Conservation (phyloP, 2,888 invertebrate genomes). For the Ptilodon capucinus region DNA sequence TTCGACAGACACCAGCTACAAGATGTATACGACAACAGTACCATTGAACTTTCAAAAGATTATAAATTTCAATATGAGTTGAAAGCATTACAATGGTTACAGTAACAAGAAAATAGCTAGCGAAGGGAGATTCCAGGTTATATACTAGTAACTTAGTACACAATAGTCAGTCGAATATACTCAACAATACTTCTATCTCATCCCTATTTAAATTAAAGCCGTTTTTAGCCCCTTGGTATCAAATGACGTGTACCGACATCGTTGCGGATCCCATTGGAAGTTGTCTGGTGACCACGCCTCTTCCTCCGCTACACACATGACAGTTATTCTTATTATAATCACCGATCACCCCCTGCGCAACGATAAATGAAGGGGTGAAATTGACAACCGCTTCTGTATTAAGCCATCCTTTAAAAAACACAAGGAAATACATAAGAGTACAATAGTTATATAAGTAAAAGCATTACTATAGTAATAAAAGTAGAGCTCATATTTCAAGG, state of each 20-base stretch:
- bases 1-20: too few species aligned
- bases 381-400: constrained; percentile 18
- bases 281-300: constrained; percentile 72
- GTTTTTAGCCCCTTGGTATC: constrained; percentile 43
- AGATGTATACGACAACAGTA: too few species aligned
- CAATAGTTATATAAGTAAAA: background rate
- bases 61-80: too few species aligned
- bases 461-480: background rate
- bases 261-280: constrained; percentile 61
- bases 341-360: constrained; percentile 39
- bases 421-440: too few species aligned
- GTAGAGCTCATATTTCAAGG: background rate
- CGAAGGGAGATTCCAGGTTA: too few species aligned
- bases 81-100: too few species aligned
- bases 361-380: constrained; percentile 34
- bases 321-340: constrained; percentile 60
- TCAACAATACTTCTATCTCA: background rate
- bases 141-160: background rate
- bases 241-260: constrained; percentile 52
- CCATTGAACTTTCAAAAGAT: too few species aligned
- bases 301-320: constrained; percentile 63
- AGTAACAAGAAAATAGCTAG: too few species aligned
- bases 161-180: background rate
- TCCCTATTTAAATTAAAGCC: background rate
- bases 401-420: background rate